Base-by-base conservation (phyloP, 2,797 vertebrate species). In the Gymnocypris eckloni region DNA sequence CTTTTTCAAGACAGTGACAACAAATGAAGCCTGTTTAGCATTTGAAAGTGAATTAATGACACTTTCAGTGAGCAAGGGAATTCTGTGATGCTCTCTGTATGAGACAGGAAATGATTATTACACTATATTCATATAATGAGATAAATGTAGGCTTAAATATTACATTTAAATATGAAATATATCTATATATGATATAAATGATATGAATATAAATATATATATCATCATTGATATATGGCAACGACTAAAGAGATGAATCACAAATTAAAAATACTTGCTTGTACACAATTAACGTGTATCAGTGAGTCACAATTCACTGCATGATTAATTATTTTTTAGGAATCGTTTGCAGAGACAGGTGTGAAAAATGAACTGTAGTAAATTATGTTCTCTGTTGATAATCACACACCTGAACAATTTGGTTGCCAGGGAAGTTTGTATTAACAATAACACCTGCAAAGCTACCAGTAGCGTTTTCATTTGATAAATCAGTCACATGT, bases 1-100 rank as follows among this genome's bases (percentile, higher is more conserved):
- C 54, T 86, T 79, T 75, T 43, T 22, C 22, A 22, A 76, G 64
- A 67, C 45, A 86, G 28, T 59, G 48, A 39, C 20, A 54, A 79
- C 18, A 77, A 79, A 81, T 64, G 28, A 77, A 64, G 37, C 28
- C 70, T 84, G 43, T 89, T 71, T 87, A 91, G 88, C 89, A 67
- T 91, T 90, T 69, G 75, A 67, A 93, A 95, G 93, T 92, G 54
- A 83, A 70, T 67, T 20, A 79, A 61, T 76, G 77, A 54, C 39
- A 45, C 20, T 61, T 18, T 83, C 48, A 25, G 48, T 3, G 20
- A 43, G 7, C 18, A 13, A 72, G 45, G 72, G 48, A 69, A 72
- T 71, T 45, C 16, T 1, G n/a, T 37, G 37, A 75, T 41, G 67
- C 41, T 71, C 28, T 79, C 43, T 72, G 48, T 73, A 22, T 28